phyloP scores from a whole-genome alignment of 2,888 invertebrate species.

The Azorinus chamasolen region DNA sequence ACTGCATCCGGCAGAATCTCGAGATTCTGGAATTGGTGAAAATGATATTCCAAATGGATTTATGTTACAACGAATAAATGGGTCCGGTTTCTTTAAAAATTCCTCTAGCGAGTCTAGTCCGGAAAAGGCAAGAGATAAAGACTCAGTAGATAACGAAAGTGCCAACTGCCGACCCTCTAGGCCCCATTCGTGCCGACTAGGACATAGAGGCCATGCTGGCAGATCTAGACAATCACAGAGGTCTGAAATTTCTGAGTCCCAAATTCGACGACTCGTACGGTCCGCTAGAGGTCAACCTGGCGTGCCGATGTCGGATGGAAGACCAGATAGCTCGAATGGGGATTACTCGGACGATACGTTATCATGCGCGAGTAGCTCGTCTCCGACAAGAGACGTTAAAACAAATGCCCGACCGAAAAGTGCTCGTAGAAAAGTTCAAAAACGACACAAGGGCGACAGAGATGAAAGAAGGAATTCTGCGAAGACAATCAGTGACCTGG shows the following conservation, averaged over 20 bases:
- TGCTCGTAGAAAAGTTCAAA: conserved; percentile 26
- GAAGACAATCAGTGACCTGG: conserved; percentile 59
- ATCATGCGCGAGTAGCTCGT: conserved; percentile 49
- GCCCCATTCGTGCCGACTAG: conserved; percentile 73
- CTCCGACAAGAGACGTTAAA: conserved; percentile 35
- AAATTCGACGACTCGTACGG: conserved; percentile 56
- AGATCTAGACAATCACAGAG: conserved; percentile 20
- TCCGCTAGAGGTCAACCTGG: conserved; percentile 43
- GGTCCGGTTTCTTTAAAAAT: conserved; percentile 39
- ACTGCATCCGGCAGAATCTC: conserved; percentile 69
- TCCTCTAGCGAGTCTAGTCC: conserved; percentile 47
- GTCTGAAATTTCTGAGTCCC: conserved; percentile 57
- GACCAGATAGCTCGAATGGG: conserved; percentile 4
- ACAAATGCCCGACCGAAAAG: conserved; percentile 51
- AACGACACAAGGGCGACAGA: conserved; percentile 33
- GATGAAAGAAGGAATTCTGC: conserved; percentile 47
- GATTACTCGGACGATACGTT: conserved; percentile 60
- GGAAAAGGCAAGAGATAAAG: conserved; percentile 37
- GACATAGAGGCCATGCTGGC: conserved; percentile 56
- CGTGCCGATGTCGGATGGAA: neutral
- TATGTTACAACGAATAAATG: conserved; percentile 39
- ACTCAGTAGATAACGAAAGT: conserved; percentile 22
- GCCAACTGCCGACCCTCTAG: conserved; percentile 54
- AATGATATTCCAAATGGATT: conserved; percentile 68
- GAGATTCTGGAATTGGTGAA: conserved; percentile 73